Percentiles rank a stretch among this genome's conserved stretches.
phyloP scores from a whole-genome alignment of 2,797 vertebrate species.

The Molossus alvarezi region DNA sequence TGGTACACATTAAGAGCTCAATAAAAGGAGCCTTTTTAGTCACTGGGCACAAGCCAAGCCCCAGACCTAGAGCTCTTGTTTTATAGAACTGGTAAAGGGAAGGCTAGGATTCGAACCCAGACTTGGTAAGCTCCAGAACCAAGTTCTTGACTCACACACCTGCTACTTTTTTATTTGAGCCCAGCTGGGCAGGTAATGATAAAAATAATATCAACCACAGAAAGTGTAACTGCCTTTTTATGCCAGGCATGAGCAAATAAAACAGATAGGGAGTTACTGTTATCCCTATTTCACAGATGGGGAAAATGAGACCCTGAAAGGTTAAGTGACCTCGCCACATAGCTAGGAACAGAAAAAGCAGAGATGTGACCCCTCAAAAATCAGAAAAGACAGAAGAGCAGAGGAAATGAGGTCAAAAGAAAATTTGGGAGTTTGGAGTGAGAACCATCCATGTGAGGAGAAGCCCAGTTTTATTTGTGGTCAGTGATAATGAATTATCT shows the following conservation, averaged over 20 bases:
- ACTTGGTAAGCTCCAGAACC: background rate
- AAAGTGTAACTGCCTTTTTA: background rate
- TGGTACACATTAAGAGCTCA: background rate
- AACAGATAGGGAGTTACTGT: no score
- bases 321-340: background rate
- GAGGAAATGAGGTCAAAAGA: background rate
- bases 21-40: background rate
- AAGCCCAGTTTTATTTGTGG: background rate
- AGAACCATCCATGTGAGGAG: no score
- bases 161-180: background rate
- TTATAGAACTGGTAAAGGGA: background rate
- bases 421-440: background rate
- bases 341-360: background rate
- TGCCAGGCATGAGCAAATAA: background rate
- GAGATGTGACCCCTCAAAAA: background rate
- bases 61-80: background rate
- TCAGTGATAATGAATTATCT: background rate
- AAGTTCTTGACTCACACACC: background rate
- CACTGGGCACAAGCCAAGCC: rapidly evolving
- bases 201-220: background rate
- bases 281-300: background rate
- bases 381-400: background rate
- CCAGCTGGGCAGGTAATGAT: background rate
- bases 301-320: background rate
- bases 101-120: background rate